phyloP scores from a whole-genome alignment of 2,113 vertebrate species.

The Melierax canorus region DNA sequence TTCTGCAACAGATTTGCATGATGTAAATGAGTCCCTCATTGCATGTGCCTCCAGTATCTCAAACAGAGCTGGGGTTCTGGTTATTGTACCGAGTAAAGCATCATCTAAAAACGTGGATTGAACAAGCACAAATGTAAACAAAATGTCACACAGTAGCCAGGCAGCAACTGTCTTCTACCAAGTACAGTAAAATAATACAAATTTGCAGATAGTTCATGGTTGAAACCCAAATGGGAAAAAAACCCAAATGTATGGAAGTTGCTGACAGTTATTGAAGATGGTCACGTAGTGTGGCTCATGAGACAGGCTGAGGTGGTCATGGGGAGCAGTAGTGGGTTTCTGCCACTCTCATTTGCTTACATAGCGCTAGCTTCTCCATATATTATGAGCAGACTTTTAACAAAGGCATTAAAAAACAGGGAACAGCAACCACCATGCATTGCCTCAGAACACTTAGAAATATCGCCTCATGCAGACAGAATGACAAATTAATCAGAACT shows the following conservation, averaged over 20 bases:
- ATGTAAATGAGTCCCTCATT: not conserved
- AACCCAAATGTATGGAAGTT: rapidly evolving
- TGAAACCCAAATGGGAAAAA: not conserved
- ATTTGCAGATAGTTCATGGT: not conserved
- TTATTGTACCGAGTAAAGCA: not conserved
- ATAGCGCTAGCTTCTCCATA: constrained; percentile 49
- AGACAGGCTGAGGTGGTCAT: not conserved
- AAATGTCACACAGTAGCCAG: not conserved
- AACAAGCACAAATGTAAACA: not conserved
- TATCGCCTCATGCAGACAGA: constrained; percentile 84
- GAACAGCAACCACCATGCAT: constrained; percentile 80
- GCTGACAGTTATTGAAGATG: not conserved
- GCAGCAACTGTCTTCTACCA: not conserved
- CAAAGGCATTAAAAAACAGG: constrained; percentile 59
- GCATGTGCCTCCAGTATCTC: not conserved
- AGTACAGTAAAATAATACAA: not conserved
- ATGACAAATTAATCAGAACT: constrained; percentile 68
- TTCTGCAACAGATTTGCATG: not conserved
- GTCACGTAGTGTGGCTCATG: not conserved
- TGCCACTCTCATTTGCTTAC: constrained; percentile 35
- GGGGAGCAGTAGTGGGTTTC: not conserved
- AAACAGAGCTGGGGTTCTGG: not conserved
- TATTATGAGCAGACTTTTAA: constrained; percentile 62
- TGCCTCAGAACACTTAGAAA: constrained; percentile 74
- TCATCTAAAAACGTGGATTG: not conserved